Base-by-base conservation (phyloP, 1,140 invertebrate species). In the Stenopsyche tienmushanensis region DNA sequence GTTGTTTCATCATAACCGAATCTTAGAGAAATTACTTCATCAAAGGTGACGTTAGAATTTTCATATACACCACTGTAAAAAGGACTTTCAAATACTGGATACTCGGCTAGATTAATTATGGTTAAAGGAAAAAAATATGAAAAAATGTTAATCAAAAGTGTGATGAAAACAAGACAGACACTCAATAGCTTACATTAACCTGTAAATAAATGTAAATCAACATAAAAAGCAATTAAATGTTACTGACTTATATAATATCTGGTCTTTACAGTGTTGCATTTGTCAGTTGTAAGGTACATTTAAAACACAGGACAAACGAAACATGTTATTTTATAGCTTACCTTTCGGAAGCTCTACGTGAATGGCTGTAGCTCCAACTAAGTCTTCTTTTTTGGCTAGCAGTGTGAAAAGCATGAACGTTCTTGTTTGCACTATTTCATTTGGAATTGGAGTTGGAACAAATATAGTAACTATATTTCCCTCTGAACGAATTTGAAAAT, bases 291-390 rank as follows among this genome's bases (percentile, higher is more conserved):
- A 13, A 5, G 29, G 13, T 34, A 34, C 13, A 7, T 34, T 34
- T 34, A 34, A 34, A 7, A 34, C 13, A 13, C 21, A 21, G 3
- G 24, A 21, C 17, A 49, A 15, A 8, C 7, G 18, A 49, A 49
- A 9, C 8, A 49, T 8, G 17, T 7, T 17, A 49, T 20, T 15
- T n/a, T 49, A 49, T 7, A 49, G 21, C 20, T 55, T 63, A 67
- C 65, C 65, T 58, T 64, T 67, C 2, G 65, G 42, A 52, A 58
- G 21, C 3, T 17, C 20, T 18, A 67, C 49, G 24, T 67, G 54
- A 20, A 67, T 64, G 3, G 60, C 41, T 8, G 65, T 44, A 20
- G 42, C 29, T 42, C 21, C 60, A 18, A 50, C 59, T 1, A 34
- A 2, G 25, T 64, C 50, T 21, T 45, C 17, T 17, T 50, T 63